These are phyloP conservation scores for Darevskia mixta DNA, from an alignment of 2,797 vertebrate genomes.

Conservation along the genomic window DNA sequence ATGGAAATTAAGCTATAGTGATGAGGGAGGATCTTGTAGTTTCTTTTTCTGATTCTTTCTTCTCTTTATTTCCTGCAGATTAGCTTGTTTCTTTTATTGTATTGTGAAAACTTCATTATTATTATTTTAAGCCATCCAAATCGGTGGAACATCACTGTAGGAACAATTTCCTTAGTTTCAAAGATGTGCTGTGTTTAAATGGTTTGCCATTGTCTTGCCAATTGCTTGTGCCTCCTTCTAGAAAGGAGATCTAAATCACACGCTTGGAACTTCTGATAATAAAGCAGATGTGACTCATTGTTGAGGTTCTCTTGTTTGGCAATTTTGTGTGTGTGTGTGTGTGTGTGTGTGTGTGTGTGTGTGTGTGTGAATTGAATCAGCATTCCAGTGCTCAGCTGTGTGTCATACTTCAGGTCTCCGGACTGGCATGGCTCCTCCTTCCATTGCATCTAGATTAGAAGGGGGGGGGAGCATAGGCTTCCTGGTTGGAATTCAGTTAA, in stretches of 20 bases:
- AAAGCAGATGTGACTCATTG: neutral
- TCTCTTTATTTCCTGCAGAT: too few species aligned
- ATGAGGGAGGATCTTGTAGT: too few species aligned
- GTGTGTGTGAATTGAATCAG: neutral
- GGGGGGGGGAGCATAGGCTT: neutral
- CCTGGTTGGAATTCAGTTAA: slow-evolving; percentile 70
- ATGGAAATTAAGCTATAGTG: too few species aligned
- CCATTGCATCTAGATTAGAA: neutral
- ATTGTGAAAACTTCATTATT: too few species aligned
- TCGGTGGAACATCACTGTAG: too few species aligned
- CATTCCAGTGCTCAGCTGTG: slow-evolving; percentile 5
- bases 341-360: neutral
- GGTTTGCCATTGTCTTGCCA: neutral
- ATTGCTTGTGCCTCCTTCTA: neutral
- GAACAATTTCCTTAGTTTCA: too few species aligned
- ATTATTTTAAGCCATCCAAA: too few species aligned
- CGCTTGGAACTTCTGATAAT: neutral
- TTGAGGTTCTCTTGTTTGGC: neutral
- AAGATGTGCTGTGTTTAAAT: neutral
- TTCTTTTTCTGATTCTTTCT: too few species aligned
- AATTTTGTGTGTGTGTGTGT: neutral
- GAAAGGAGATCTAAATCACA: neutral
- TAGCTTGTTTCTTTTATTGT: too few species aligned
- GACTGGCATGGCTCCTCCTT: neutral
- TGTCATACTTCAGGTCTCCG: neutral